These are phyloP conservation scores for Hozukius guyotensis DNA, from an alignment of 2,797 vertebrate species.

Conservation along the genomic window DNA sequence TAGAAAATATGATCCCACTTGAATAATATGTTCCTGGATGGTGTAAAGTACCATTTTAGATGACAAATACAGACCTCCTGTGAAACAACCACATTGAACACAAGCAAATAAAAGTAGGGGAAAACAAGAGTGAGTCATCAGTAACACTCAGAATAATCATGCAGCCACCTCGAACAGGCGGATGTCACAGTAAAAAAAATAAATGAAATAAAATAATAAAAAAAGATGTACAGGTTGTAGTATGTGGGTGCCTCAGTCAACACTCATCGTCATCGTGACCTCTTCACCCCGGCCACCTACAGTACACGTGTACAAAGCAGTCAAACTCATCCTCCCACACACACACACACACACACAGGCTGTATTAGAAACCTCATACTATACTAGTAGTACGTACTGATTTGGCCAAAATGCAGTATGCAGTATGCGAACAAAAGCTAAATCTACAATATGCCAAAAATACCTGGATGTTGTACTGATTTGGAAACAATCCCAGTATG, in stretches of 20 bases:
- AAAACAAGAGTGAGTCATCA: constrained; percentile 68
- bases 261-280: constrained; percentile 44
- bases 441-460: no score
- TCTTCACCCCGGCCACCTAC: constrained; percentile 58
- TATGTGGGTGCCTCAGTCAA: constrained; percentile 54
- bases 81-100: constrained; percentile 25
- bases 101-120: constrained; percentile 25
- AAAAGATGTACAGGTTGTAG: constrained; percentile 26
- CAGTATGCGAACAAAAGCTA: no score
- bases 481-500: no score
- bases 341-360: constrained; percentile 12
- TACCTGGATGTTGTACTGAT: no score
- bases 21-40: constrained; percentile 2
- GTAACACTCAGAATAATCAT: constrained; percentile 43
- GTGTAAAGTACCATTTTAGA: constrained; percentile 26
- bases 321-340: constrained; percentile 33
- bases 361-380: no score
- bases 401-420: no score
- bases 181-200: constrained; percentile 49
- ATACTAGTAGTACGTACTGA: no score
- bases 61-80: constrained; percentile 19
- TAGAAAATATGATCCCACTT: constrained; percentile 18
- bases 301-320: constrained; percentile 21
- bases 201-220: constrained; percentile 1
- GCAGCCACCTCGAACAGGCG: constrained; percentile 52